Percentiles rank a stretch among this genome's conserved stretches.
phyloP scores from a whole-genome alignment of 2,888 invertebrate species.

The Euclidia mi region DNA sequence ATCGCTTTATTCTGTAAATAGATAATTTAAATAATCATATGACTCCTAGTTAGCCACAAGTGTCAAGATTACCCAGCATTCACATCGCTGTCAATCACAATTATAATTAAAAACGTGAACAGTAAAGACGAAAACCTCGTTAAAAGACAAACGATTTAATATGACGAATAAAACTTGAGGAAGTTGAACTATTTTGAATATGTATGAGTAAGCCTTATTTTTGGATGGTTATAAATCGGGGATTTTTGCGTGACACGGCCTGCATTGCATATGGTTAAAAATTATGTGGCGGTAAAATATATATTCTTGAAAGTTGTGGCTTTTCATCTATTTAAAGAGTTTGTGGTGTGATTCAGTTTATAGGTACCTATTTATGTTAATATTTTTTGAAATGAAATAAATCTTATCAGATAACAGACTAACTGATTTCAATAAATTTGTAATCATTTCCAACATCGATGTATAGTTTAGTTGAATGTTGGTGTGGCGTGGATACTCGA shows the following conservation, averaged over 20 bases:
- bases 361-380: too few relatives aligned
- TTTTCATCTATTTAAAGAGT: conserved; percentile 5
- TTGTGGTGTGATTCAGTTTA: neutral
- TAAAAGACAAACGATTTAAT: neutral
- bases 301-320: conserved; percentile 7
- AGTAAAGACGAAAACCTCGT: neutral
- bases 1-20: too few relatives aligned
- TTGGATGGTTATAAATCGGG: conserved; percentile 15
- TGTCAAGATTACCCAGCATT: conserved; percentile 49
- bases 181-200: neutral
- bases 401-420: too few relatives aligned
- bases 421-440: too few relatives aligned
- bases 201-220: conserved; percentile 4
- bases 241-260: conserved; percentile 2
- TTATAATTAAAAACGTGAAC: conserved; percentile 17
- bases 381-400: too few relatives aligned
- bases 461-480: too few relatives aligned
- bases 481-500: too few relatives aligned
- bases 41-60: conserved; percentile 10
- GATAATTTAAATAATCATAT: neutral
- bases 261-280: conserved; percentile 14
- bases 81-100: conserved; percentile 24
- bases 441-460: too few relatives aligned
- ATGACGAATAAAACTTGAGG: neutral
- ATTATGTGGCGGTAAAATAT: conserved; percentile 11